Evolutionary conservation across 2,113 vertebrate genomes (phyloP), one percentile per base, ranked within the genome.

Genomic region (Burhinus oedicnemus): DNA sequence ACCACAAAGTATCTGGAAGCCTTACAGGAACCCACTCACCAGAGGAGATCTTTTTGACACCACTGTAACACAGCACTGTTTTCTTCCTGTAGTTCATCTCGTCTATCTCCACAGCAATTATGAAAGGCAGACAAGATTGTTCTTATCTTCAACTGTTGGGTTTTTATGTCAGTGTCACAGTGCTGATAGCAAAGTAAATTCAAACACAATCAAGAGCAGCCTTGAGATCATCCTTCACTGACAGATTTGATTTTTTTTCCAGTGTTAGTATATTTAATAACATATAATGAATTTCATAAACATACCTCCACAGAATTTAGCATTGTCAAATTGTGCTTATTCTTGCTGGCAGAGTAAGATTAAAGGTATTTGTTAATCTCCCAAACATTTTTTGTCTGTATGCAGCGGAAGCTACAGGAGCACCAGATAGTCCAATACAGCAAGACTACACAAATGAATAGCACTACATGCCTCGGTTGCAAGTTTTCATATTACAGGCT

Each of bases 51-150:
- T 62, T 77, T 80, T 11, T 55, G 55, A 86, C n/a, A 81, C 17
- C 65, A 6, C 60, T 51, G 42, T 44, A 66, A 78, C 65, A 25
- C 60, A 90, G 15, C 54, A 49, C 26, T 62, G 30, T 49, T 82
- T 89, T 62, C 45, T 71, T 84, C 51, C 69, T 42, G 44, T 30
- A 27, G 38, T 42, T 83, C 30, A 54, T 60, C n/a, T 71, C 3
- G 0, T 18, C n/a, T 70, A 16, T 20, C 79, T 66, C 42, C 15
- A 11, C n/a, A 45, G 60, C 0, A 0, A 66, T 60, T 66, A 66
- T 5, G 10, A 81, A 90, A 91, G 38, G 29, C 42, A 92, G 80
- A 81, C 21, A 74, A 69, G 15, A 45, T 42, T 1, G 0, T 90
- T 90, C 36, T 76, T 61, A 66, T 54, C 60, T 81, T 86, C 45